phyloP scores from a whole-genome alignment of 2,888 invertebrate genomes.

The Ormyrus thymus region DNA sequence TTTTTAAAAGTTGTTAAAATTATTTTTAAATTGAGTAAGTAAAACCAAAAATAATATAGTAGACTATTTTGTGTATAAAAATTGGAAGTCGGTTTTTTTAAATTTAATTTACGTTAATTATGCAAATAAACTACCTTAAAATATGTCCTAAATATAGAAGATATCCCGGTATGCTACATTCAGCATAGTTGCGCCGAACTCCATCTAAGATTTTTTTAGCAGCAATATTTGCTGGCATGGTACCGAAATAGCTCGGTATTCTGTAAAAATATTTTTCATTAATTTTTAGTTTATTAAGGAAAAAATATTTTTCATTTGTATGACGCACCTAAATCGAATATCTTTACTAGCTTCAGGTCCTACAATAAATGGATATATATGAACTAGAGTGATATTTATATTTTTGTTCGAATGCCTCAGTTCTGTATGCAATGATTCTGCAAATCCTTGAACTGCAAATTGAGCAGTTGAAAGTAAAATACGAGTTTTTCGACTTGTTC shows the following conservation, averaged over 20 bases:
- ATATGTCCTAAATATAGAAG: conserved; percentile 79
- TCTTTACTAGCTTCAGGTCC: conserved; percentile 77
- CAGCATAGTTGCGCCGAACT: conserved; percentile 79
- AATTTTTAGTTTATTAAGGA: conserved; percentile 10
- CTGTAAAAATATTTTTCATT: conserved; percentile 67
- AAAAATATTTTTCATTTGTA: not conserved
- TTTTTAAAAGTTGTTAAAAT: not conserved
- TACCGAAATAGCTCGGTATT: conserved; percentile 82
- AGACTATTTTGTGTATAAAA: no score
- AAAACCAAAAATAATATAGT: no score
- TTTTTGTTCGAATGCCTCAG: conserved; percentile 78
- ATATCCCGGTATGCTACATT: conserved; percentile 81
- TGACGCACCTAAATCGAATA: conserved; percentile 77
- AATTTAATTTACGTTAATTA: not conserved
- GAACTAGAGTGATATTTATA: conserved; percentile 79
- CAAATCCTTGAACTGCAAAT: conserved; percentile 81
- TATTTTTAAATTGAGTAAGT: not conserved
- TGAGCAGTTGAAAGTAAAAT: conserved; percentile 81
- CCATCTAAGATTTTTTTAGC: conserved; percentile 79
- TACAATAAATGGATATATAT: conserved; percentile 81
- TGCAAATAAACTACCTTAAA: conserved; percentile 70
- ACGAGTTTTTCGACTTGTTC: conserved; percentile 75
- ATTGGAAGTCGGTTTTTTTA: no score
- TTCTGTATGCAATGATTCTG: conserved; percentile 80
- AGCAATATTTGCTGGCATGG: conserved; percentile 78